Evolutionary conservation across 2,113 vertebrate species (phyloP).

Genomic region (Catagonus wagneri): DNA sequence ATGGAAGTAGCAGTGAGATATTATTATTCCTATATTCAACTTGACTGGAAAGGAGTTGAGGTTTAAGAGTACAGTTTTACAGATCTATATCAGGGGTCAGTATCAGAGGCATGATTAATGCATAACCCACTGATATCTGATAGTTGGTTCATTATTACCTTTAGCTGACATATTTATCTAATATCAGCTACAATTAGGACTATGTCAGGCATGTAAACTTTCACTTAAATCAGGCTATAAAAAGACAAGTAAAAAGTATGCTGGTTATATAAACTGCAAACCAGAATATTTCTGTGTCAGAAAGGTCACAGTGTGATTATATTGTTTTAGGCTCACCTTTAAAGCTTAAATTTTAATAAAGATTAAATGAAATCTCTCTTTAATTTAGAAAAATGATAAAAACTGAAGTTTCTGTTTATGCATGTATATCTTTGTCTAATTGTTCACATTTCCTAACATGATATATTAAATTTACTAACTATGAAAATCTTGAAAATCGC

Average conservation of each 20-base stretch:
- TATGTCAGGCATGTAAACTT: constrained; percentile 57
- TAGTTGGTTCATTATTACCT: constrained; percentile 70
- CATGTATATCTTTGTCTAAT: constrained; percentile 6
- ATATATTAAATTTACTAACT: neutral
- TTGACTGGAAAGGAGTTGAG: neutral
- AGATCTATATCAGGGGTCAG: neutral
- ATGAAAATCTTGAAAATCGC: constrained; percentile 8
- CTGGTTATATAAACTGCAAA: constrained; percentile 63
- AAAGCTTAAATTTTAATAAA: constrained; percentile 64
- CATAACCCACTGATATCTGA: constrained; percentile 49
- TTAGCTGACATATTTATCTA: constrained; percentile 75
- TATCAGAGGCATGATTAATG: constrained; percentile 48
- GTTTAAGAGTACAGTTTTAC: neutral
- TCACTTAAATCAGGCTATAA: constrained; percentile 75
- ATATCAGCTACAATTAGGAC: constrained; percentile 67
- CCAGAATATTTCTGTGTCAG: constrained; percentile 57
- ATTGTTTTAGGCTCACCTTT: neutral
- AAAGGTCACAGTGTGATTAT: constrained; percentile 62
- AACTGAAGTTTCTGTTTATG: constrained; percentile 22
- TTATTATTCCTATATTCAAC: neutral
- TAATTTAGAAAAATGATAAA: constrained; percentile 27
- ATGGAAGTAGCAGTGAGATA: neutral
- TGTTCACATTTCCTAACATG: neutral
- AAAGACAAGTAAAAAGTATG: constrained; percentile 72
- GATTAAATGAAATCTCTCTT: neutral